Conservation (phyloP, 2,797 vertebrate species). For the Helostoma temminkii region DNA sequence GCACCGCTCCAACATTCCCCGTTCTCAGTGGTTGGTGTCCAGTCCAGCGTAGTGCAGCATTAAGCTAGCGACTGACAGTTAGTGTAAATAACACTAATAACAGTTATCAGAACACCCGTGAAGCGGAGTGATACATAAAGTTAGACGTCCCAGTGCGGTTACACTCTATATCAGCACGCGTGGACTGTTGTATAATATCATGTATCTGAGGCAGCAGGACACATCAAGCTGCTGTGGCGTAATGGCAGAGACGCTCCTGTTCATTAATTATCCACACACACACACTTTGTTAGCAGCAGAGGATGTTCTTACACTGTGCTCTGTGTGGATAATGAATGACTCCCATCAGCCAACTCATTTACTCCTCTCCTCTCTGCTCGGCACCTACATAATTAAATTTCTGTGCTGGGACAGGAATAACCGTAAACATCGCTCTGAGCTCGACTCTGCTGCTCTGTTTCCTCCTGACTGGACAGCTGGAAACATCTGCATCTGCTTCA, state of each 20-base stretch:
- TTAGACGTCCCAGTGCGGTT: too few relatives aligned
- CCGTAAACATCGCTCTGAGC: neutral
- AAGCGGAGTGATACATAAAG: too few relatives aligned
- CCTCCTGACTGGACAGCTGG: slow-evolving; percentile 5
- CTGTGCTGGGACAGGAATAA: slow-evolving; percentile 35
- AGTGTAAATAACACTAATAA: too few relatives aligned
- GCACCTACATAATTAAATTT: slow-evolving; percentile 48
- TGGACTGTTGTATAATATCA: neutral
- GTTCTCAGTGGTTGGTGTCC: too few relatives aligned
- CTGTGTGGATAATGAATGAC: slow-evolving; percentile 57
- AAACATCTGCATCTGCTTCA: slow-evolving; percentile 19
- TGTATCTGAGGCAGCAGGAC: neutral
- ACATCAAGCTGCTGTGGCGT: slow-evolving; percentile 13
- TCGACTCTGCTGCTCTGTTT: slow-evolving; percentile 1
- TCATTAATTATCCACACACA: slow-evolving; percentile 37
- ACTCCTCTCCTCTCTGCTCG: slow-evolving; percentile 16
- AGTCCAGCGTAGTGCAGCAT: too few relatives aligned
- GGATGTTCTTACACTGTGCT: slow-evolving; percentile 20
- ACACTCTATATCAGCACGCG: too few relatives aligned
- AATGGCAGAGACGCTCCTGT: slow-evolving; percentile 36
- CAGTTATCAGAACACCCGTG: too few relatives aligned
- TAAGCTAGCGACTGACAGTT: too few relatives aligned
- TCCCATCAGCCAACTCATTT: slow-evolving; percentile 47
- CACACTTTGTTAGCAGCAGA: slow-evolving; percentile 10
- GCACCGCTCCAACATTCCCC: too few relatives aligned